Evolutionary conservation across 2,113 vertebrate species (phyloP).

Genomic region (Panurus biarmicus): DNA sequence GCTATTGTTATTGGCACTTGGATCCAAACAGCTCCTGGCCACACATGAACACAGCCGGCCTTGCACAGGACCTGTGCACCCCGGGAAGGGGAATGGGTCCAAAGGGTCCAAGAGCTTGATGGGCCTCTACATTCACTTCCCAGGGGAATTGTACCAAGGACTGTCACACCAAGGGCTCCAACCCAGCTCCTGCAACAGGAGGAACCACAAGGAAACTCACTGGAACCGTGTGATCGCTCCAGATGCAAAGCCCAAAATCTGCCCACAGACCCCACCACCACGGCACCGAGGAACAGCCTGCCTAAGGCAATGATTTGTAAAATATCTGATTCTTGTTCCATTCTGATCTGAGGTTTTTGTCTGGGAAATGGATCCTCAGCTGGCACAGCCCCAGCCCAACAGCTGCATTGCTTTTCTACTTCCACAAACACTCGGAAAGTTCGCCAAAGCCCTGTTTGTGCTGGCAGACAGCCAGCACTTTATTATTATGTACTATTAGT

Average conservation of each 20-base stretch:
- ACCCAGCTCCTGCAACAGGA: background rate
- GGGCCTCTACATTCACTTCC: background rate
- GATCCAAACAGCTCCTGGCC: background rate
- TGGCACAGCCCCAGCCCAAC: constrained; percentile 46
- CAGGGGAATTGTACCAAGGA: background rate
- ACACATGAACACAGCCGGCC: background rate
- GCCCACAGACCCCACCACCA: background rate
- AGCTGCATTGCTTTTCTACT: constrained; percentile 65
- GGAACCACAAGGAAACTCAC: background rate
- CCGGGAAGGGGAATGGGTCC: background rate
- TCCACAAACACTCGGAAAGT: constrained; percentile 63
- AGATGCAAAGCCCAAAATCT: background rate
- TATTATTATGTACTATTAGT: constrained; percentile 68
- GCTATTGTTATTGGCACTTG: background rate
- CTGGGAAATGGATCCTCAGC: constrained; percentile 18
- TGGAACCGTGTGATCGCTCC: background rate
- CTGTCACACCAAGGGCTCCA: background rate
- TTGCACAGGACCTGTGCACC: background rate
- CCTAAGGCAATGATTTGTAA: background rate
- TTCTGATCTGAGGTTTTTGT: constrained; percentile 14
- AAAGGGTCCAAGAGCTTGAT: background rate
- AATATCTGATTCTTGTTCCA: constrained; percentile 17
- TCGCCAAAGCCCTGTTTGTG: constrained; percentile 58
- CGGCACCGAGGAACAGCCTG: background rate
- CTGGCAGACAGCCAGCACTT: constrained; percentile 61